Percentiles rank a stretch among this genome's conserved stretches.
Conservation (phyloP, 2,888 invertebrate species). For the Villa cingulata region DNA sequence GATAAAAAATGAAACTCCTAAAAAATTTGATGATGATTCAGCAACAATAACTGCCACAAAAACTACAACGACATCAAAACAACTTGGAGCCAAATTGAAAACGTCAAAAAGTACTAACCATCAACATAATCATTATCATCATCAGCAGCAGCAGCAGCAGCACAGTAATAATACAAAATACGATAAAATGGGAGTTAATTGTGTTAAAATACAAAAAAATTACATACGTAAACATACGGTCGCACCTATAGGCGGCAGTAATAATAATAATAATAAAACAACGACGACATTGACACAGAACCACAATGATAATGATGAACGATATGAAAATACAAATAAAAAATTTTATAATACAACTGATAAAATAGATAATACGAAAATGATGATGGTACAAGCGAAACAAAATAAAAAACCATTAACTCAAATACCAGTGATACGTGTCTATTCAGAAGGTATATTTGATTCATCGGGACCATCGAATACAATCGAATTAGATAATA, state of each 20-base stretch:
- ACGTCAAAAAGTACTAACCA: no score
- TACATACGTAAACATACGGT: conserved; percentile 1
- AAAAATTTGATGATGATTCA: background rate
- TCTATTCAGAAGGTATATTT: background rate
- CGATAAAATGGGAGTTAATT: conserved; percentile 7
- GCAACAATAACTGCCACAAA: background rate
- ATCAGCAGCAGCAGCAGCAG: no score
- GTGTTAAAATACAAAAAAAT: conserved; percentile 2
- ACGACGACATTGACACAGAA: no score
- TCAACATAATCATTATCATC: no score
- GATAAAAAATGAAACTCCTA: conserved; percentile 1
- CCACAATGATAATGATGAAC: no score
- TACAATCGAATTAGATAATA: conserved; percentile 12
- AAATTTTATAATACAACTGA: no score
- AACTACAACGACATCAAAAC: no score
- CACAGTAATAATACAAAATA: no score
- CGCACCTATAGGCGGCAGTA: background rate
- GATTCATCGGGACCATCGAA: background rate
- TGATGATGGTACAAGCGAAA: background rate
- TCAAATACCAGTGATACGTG: background rate
- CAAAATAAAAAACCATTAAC: background rate
- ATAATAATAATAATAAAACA: background rate
- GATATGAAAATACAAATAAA: background rate
- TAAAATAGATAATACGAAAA: background rate
- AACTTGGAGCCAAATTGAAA: no score